These are phyloP conservation scores for Austrolebias charrua DNA, from an alignment of 2,797 vertebrate genomes.

Conservation along the genomic window DNA sequence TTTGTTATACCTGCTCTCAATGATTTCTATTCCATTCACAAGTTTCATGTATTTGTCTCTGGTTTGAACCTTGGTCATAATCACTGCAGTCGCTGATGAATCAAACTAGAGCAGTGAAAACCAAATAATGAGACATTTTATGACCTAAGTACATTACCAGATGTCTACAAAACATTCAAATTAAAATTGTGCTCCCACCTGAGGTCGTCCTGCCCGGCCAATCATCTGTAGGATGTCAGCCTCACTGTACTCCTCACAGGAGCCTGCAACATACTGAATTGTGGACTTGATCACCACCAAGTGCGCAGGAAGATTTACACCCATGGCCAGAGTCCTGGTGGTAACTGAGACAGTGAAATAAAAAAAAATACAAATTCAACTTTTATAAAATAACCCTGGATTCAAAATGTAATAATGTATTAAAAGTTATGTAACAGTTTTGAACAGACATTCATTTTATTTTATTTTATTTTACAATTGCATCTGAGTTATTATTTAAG, in stretches of 20 bases:
- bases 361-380: background rate
- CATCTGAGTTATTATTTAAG: background rate
- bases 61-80: conserved; percentile 92
- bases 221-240: conserved; percentile 98
- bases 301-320: conserved; percentile 97
- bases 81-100: conserved; percentile 93
- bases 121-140: background rate
- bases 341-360: conserved; percentile 81
- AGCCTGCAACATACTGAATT: conserved; percentile 90
- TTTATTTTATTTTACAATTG: background rate
- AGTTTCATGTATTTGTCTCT: conserved; percentile 90
- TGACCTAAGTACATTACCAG: background rate
- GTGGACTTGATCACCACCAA: conserved; percentile 97
- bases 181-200: conserved; percentile 74
- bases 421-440: too few species aligned
- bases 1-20: conserved; percentile 91
- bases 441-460: background rate
- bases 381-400: background rate
- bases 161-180: background rate
- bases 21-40: conserved; percentile 88
- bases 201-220: conserved; percentile 95
- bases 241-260: conserved; percentile 96
- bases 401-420: too few species aligned
- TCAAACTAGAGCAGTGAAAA: conserved; percentile 84
- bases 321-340: conserved; percentile 96